Conservation (phyloP, 1,140 invertebrate species). For the Gonioctena quinquepunctata region DNA sequence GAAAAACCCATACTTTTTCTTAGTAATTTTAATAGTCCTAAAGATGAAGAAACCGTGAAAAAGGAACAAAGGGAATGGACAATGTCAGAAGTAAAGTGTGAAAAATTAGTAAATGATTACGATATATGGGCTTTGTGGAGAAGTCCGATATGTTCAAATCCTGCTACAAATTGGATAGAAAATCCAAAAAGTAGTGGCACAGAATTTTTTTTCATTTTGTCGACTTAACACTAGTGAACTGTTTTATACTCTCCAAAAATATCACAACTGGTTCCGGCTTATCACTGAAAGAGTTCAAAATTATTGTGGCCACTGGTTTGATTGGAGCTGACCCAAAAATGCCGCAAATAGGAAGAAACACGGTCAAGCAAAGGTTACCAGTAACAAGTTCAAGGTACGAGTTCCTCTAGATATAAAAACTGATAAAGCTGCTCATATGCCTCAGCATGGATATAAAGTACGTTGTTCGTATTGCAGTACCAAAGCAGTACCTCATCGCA, state of each 20-base stretch:
- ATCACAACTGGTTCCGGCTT: background rate
- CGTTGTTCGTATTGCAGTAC: too few species aligned
- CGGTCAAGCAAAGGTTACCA: background rate
- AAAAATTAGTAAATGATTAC: slow-evolving; percentile 45
- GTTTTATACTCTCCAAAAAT: background rate
- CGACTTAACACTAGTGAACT: background rate
- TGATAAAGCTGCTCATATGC: too few species aligned
- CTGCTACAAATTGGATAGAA: slow-evolving; percentile 47
- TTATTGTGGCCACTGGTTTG: background rate
- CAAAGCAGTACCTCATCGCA: too few species aligned
- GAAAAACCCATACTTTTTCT: slow-evolving; percentile 51
- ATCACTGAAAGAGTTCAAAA: background rate
- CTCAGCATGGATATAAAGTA: too few species aligned
- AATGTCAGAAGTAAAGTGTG: background rate
- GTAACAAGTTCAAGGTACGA: background rate
- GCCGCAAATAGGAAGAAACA: background rate
- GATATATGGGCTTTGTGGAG: slow-evolving; percentile 53
- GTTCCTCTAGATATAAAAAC: background rate
- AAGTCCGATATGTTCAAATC: slow-evolving; percentile 49
- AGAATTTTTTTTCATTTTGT: background rate
- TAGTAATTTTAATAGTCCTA: slow-evolving; percentile 50
- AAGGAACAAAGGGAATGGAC: slow-evolving; percentile 34
- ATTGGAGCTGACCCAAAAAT: background rate
- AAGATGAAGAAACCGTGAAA: slow-evolving; percentile 36
- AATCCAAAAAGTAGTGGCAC: slow-evolving; percentile 50